Conservation (phyloP, 2,888 invertebrate species). For the Pycnomerus fuliginosus region DNA sequence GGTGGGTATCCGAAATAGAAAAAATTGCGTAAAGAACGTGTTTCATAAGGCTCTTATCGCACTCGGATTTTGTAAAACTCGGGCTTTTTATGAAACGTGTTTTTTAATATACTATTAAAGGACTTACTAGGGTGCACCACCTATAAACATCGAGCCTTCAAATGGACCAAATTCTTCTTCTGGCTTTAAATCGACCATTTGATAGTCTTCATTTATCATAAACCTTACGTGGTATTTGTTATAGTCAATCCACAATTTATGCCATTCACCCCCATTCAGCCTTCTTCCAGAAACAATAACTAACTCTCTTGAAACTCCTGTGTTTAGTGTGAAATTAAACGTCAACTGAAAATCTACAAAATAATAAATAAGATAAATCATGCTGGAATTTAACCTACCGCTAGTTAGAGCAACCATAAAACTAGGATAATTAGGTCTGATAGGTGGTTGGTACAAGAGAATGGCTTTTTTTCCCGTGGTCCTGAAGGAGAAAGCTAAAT, state of each 20-base stretch:
- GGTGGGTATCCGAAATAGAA: too few relatives aligned
- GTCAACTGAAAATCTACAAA: slow-evolving; percentile 76
- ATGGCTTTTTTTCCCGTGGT: slow-evolving; percentile 90
- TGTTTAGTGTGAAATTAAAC: slow-evolving; percentile 87
- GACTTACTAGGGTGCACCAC: slow-evolving; percentile 87
- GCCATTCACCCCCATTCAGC: slow-evolving; percentile 93
- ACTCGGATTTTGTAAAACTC: too few relatives aligned
- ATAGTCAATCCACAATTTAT: slow-evolving; percentile 94
- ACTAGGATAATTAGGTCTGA: slow-evolving; percentile 84
- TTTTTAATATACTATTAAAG: too few relatives aligned
- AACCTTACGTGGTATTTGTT: slow-evolving; percentile 91
- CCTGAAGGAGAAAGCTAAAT: slow-evolving; percentile 88
- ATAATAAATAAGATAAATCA: not conserved
- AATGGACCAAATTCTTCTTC: slow-evolving; percentile 91
- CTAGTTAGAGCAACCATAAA: slow-evolving; percentile 89
- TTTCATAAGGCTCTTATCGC: too few relatives aligned
- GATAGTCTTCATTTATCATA: slow-evolving; percentile 87
- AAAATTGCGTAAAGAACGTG: too few relatives aligned
- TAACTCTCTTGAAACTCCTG: slow-evolving; percentile 76
- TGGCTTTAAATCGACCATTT: slow-evolving; percentile 80
- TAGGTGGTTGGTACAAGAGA: slow-evolving; percentile 86
- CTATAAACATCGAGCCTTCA: slow-evolving; percentile 92
- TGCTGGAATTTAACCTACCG: slow-evolving; percentile 58
- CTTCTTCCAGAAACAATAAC: slow-evolving; percentile 77
- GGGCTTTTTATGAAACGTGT: too few relatives aligned